phyloP scores from a whole-genome alignment of 1,140 invertebrate genomes.

The Leptoteleia sp. region DNA sequence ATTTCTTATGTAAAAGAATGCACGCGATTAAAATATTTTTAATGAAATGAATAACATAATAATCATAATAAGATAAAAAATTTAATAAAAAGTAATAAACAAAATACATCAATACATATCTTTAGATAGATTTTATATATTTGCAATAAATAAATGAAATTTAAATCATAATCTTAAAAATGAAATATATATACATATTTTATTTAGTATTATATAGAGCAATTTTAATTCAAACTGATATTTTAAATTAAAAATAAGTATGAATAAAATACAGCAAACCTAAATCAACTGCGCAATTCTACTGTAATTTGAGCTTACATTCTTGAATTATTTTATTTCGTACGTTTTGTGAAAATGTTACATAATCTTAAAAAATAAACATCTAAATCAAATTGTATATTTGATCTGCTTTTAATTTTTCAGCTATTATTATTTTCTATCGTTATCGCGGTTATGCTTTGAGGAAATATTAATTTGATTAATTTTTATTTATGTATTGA shows the following conservation, averaged over 20 bases:
- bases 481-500: no score
- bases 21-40: no score
- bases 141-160: slow-evolving; percentile 28
- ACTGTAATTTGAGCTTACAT: slow-evolving; percentile 1
- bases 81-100: slow-evolving; percentile 9
- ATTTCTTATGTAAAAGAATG: no score
- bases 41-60: no score
- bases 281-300: background rate
- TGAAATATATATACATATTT: slow-evolving; percentile 5
- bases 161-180: slow-evolving; percentile 8
- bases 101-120: slow-evolving; percentile 30
- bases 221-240: background rate
- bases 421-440: no score
- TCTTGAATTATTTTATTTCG: background rate
- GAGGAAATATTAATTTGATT: no score
- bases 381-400: no score
- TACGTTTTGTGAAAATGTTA: slow-evolving; percentile 9
- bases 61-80: background rate
- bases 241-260: background rate
- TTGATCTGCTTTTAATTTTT: no score
- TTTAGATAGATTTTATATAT: slow-evolving; percentile 47
- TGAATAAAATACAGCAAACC: background rate
- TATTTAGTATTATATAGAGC: slow-evolving; percentile 8
- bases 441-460: no score
- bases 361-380: background rate